Evolutionary conservation across 2,888 invertebrate species (phyloP), one percentile per base, ranked within the genome.

Genomic region (Agriopis leucophaearia): DNA sequence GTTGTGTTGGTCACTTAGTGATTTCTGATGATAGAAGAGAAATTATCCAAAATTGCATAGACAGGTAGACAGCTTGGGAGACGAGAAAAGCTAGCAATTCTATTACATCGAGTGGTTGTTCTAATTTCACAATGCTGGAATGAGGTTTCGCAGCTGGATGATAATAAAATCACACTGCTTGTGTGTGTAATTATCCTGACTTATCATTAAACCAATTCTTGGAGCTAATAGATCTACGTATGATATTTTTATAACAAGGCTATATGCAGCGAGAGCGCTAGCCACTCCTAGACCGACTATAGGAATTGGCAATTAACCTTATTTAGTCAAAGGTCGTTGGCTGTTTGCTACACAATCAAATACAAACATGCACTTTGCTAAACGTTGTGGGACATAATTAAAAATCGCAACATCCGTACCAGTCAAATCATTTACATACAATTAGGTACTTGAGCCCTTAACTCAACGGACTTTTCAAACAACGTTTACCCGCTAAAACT

Each of bases 291-390:
- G 51, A 45, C 35, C 9, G 57, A 50, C 60, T 64, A 60, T 64
- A 64, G 63, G 55, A 69, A 64, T 60, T 64, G 68, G 56, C 56
- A 69, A 69, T 69, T 69, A 64, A 64, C 68, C 68, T 69, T 69
- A 69, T 69, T 69, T 64, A 69, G 68, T 40, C 48, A 51, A 44
- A 64, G 68, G 68, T 64, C 64, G 45, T 42, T 13, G 44, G 16
- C 52, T 55, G 36, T 64, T 50, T 44, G 55, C 58, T 18, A 40
- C 47, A 51, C 18, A 42, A 58, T 59, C 50, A 58, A 48, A 63
- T 59, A 67, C 58, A 48, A 12, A 62, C 48, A 58, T 52, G 42
- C 10, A 18, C 6, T 61, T 44, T 36, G 45, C 40, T 40, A 36
- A n/a, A 35, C 15, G 9, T 15, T 16, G n/a, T 35, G 8, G 44